These are phyloP conservation scores for Rhabdomys dilectus DNA, from an alignment of 2,113 vertebrate genomes.

Conservation along the genomic window DNA sequence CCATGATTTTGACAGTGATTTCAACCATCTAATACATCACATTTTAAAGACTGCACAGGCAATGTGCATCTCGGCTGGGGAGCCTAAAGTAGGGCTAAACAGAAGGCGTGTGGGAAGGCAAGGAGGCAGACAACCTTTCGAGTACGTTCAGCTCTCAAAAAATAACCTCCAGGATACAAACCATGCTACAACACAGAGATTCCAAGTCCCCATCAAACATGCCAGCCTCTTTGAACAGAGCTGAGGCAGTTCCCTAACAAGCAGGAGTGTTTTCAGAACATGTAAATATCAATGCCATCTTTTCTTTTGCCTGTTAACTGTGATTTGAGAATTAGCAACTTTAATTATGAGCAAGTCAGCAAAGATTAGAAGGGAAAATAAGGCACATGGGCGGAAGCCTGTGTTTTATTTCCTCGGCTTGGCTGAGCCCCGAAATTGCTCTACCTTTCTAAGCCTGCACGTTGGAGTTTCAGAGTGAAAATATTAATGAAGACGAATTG, in stretches of 20 bases:
- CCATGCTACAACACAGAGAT: conserved; percentile 55
- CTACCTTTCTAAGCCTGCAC: neutral
- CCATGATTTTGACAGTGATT: neutral
- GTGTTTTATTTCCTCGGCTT: too few relatives aligned
- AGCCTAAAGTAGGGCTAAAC: conserved; percentile 62
- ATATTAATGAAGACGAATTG: neutral
- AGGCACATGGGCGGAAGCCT: too few relatives aligned
- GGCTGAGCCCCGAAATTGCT: neutral
- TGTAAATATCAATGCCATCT: neutral
- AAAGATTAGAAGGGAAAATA: neutral
- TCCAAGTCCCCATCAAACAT: conserved; percentile 27
- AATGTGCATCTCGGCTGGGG: conserved; percentile 13
- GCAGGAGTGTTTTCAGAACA: neutral
- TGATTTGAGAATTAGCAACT: neutral
- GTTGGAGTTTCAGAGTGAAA: neutral
- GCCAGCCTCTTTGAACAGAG: neutral
- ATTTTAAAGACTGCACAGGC: conserved; percentile 39
- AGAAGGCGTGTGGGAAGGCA: conserved; percentile 77
- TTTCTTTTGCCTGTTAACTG: conserved; percentile 2
- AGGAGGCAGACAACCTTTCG: conserved; percentile 67
- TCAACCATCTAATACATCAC: neutral
- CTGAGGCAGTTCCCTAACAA: neutral
- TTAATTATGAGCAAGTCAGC: neutral
- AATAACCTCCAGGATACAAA: conserved; percentile 39
- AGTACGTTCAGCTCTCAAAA: conserved; percentile 64